Conservation (phyloP, 2,888 invertebrate genomes). For the Dryobota labecula region DNA sequence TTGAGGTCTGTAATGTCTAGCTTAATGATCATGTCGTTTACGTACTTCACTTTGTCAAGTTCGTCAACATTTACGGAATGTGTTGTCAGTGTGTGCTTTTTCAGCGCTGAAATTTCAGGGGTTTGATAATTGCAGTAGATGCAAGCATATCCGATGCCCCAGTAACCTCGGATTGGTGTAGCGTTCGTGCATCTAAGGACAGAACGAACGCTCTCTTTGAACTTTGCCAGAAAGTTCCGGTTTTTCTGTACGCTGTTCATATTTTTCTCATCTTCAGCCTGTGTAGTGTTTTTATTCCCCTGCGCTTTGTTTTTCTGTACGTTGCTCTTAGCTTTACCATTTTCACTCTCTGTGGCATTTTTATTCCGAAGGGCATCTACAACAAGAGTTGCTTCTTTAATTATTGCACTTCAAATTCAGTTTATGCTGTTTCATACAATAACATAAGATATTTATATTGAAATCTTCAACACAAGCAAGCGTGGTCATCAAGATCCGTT, state of each 20-base stretch:
- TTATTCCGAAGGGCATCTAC: conserved; percentile 51
- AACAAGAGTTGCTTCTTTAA: conserved; percentile 61
- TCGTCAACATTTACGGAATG: conserved; percentile 66
- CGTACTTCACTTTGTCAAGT: conserved; percentile 66
- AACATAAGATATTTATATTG: neutral
- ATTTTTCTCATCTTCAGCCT: neutral
- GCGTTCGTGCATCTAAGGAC: conserved; percentile 73
- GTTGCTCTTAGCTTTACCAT: neutral
- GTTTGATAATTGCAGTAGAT: conserved; percentile 72
- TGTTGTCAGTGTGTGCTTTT: conserved; percentile 71
- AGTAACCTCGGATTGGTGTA: conserved; percentile 74
- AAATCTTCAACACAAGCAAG: neutral
- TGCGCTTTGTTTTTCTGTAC: neutral
- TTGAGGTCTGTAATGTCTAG: conserved; percentile 75
- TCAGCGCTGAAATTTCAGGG: conserved; percentile 70
- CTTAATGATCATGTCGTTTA: conserved; percentile 70
- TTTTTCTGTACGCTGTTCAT: conserved; percentile 10
- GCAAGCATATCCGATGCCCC: conserved; percentile 76
- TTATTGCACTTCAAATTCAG: conserved; percentile 28
- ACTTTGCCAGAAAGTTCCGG: conserved; percentile 29
- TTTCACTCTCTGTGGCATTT: conserved; percentile 15
- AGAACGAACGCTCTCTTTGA: conserved; percentile 49
- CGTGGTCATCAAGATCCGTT: neutral
- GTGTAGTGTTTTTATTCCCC: conserved; percentile 1
- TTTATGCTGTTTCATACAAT: neutral